Conservation (phyloP, 2,888 invertebrate species). For the Podabrus alpinus region DNA sequence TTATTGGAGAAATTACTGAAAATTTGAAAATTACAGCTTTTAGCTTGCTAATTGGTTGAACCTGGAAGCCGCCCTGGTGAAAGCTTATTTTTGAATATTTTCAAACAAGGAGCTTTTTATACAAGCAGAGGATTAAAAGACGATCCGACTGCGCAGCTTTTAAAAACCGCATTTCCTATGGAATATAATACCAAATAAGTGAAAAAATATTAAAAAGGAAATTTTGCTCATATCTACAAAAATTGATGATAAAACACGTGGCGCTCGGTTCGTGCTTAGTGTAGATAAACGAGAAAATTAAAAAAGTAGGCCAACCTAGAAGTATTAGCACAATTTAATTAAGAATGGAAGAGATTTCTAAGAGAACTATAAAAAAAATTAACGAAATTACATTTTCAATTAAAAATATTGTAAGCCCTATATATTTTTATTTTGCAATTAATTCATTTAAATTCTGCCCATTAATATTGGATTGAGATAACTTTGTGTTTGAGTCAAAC, state of each 20-base stretch:
- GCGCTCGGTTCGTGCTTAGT: neutral
- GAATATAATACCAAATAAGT: neutral
- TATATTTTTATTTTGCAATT: neutral
- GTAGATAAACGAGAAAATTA: neutral
- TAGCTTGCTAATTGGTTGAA: too few relatives aligned
- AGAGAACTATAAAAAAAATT: neutral
- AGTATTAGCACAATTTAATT: neutral
- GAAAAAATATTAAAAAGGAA: neutral
- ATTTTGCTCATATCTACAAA: neutral
- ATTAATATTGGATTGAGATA: neutral
- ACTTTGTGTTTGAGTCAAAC: neutral
- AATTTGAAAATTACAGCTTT: too few relatives aligned
- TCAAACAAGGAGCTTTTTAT: too few relatives aligned
- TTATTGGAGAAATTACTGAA: too few relatives aligned
- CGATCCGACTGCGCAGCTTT: neutral
- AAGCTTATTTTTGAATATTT: too few relatives aligned
- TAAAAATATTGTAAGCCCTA: neutral
- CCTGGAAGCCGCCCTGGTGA: too few relatives aligned
- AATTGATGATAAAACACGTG: neutral
- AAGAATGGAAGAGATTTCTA: neutral
- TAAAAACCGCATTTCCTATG: neutral
- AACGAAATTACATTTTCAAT: neutral
- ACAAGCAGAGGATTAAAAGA: neutral
- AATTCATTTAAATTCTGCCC: neutral
- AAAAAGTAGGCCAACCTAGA: neutral